phyloP scores from a whole-genome alignment of 2,113 vertebrate species.

The Oryzias curvinotus region DNA sequence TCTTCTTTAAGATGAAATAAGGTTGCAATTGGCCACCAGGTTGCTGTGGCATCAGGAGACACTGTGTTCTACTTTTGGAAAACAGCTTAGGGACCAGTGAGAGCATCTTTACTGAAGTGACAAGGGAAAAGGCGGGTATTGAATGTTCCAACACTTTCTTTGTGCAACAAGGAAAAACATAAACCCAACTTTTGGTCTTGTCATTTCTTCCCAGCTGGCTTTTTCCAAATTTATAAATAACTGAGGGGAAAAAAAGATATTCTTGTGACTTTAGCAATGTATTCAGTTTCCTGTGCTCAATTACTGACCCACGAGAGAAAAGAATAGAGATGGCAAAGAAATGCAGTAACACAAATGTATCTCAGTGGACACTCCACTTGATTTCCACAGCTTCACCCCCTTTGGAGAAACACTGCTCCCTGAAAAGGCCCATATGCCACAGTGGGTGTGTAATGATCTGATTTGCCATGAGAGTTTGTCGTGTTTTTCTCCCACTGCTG shows the following conservation, averaged over 20 bases:
- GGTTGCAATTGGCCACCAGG: constrained; percentile 37
- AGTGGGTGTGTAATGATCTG: constrained; percentile 43
- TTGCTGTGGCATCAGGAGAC: constrained; percentile 41
- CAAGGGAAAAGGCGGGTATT: constrained; percentile 43
- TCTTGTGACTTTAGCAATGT: constrained; percentile 55
- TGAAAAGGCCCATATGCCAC: constrained; percentile 44
- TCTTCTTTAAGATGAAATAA: constrained; percentile 59
- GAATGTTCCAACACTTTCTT: constrained; percentile 15
- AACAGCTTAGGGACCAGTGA: constrained; percentile 54
- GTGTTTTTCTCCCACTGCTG: constrained; percentile 22
- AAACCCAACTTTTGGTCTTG: constrained; percentile 49
- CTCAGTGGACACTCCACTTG: constrained; percentile 52
- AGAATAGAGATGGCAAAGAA: constrained; percentile 34
- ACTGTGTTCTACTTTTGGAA: constrained; percentile 61
- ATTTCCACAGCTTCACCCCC: constrained; percentile 55
- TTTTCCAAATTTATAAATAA: constrained; percentile 33
- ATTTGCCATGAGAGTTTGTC: constrained; percentile 36
- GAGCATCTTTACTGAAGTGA: constrained; percentile 45
- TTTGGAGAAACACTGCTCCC: constrained; percentile 33
- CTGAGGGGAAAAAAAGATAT: constrained; percentile 33
- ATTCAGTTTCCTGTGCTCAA: constrained; percentile 37
- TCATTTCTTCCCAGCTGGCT: constrained; percentile 49
- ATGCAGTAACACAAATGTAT: constrained; percentile 25
- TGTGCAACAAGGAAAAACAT: constrained; percentile 34
- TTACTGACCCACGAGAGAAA: constrained; percentile 53